These are phyloP conservation scores for Drosophila seclusa DNA, from an alignment of 2,888 invertebrate species.

Conservation along the genomic window DNA sequence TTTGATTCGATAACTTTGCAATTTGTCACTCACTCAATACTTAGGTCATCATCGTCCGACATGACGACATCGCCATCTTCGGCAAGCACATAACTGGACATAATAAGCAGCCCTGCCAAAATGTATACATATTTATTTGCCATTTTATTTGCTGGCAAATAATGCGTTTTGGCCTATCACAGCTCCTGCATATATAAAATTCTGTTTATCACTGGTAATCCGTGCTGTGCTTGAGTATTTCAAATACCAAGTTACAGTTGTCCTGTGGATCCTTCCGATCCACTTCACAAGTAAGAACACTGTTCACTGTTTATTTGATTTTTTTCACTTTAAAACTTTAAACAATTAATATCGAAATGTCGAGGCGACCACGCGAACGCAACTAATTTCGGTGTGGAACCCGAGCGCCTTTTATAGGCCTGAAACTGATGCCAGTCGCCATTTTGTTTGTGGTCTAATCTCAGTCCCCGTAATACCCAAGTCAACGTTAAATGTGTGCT, in stretches of 20 bases:
- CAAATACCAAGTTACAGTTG: constrained; percentile 13
- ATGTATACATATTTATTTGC: constrained; percentile 40
- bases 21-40: constrained; percentile 59
- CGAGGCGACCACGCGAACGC: constrained; percentile 46
- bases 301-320: constrained; percentile 11
- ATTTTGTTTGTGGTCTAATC: constrained; percentile 48
- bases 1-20: background rate
- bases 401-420: constrained; percentile 62
- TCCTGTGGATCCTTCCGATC: constrained; percentile 26
- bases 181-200: constrained; percentile 17
- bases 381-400: constrained; percentile 43
- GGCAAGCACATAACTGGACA: constrained; percentile 36
- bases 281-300: constrained; percentile 18
- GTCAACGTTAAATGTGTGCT: constrained; percentile 29
- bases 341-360: constrained; percentile 18
- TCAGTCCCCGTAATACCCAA: constrained; percentile 14
- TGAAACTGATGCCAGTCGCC: constrained; percentile 30
- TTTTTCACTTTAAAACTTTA: constrained; percentile 32
- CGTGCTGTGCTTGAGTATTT: constrained; percentile 22
- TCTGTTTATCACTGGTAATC: constrained; percentile 47
- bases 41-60: constrained; percentile 60
- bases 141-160: constrained; percentile 40
- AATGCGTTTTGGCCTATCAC: constrained; percentile 4
- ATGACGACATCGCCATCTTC: constrained; percentile 69
- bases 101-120: constrained; percentile 44